Conservation (phyloP, 2,113 vertebrate species). For the Todiramphus chloris region DNA sequence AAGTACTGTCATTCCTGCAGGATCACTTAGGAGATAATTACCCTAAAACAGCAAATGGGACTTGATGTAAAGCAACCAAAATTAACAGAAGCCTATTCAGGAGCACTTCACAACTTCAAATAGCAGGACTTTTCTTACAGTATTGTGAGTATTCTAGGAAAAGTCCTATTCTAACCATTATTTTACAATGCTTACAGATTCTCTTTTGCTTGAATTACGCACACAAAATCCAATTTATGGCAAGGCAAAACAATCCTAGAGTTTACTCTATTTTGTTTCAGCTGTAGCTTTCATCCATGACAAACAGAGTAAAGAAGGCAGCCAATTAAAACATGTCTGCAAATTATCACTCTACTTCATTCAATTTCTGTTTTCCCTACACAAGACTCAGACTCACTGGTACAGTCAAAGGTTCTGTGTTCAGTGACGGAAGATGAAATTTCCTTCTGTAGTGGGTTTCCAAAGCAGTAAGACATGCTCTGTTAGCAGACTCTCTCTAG, state of each 20-base stretch:
- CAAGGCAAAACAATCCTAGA: neutral
- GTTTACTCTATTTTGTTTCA: neutral
- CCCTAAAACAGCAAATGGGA: neutral
- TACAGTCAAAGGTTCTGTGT: neutral
- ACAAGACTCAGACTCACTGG: neutral
- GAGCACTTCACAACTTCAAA: neutral
- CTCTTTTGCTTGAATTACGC: neutral
- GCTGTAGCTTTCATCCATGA: neutral
- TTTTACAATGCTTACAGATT: neutral
- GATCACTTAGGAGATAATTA: neutral
- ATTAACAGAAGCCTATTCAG: neutral
- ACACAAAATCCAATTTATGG: neutral
- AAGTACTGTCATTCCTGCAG: neutral
- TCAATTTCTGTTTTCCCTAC: neutral
- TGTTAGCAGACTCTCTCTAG: neutral
- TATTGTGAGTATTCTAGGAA: neutral
- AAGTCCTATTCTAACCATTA: neutral
- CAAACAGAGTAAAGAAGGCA: neutral
- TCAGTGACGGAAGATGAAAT: neutral
- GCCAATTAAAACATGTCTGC: neutral
- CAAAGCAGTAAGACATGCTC: neutral
- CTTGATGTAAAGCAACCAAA: neutral
- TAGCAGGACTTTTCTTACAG: neutral
- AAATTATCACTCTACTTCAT: neutral
- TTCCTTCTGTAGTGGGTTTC: neutral